Evolutionary conservation across 2,797 vertebrate species (phyloP).

Genomic region (Melanotaenia pygmaea): DNA sequence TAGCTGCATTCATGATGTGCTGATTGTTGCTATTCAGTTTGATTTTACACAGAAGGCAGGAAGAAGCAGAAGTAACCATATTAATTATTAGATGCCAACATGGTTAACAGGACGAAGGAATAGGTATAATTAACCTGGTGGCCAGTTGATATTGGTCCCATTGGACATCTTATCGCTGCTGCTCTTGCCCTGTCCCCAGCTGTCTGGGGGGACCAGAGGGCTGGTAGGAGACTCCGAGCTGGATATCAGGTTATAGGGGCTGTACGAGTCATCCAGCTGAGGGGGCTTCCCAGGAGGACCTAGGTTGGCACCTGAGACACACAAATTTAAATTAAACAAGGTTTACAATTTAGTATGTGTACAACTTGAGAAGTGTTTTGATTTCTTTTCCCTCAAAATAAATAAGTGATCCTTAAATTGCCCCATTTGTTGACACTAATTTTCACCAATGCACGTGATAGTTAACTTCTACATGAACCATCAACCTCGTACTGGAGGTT

Average conservation of each 20-base stretch:
- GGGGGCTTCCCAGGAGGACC: conserved; percentile 91
- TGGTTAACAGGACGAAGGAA: not conserved
- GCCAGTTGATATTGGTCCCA: conserved; percentile 98
- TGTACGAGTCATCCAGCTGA: conserved; percentile 92
- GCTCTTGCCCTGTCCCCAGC: conserved; percentile 96
- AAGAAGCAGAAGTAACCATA: not conserved
- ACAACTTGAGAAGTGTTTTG: not conserved
- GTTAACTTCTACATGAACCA: not conserved
- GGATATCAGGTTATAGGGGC: conserved; percentile 92
- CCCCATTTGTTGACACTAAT: not conserved
- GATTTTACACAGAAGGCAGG: not conserved
- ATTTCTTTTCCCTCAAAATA: not conserved
- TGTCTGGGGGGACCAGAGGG: conserved; percentile 92
- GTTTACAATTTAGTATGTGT: not conserved
- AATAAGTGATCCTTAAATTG: not conserved
- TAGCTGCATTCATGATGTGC: not conserved
- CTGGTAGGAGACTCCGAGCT: conserved; percentile 93
- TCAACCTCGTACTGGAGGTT: not conserved
- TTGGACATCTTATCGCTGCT: conserved; percentile 95
- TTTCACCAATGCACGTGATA: not conserved
- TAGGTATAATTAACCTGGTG: conserved; percentile 86
- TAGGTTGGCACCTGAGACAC: conserved; percentile 87
- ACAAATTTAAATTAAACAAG: not conserved
- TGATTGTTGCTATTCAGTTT: not conserved
- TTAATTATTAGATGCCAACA: not conserved